phyloP scores from a whole-genome alignment of 2,113 vertebrate genomes.

The Sakesphorus luctuosus region DNA sequence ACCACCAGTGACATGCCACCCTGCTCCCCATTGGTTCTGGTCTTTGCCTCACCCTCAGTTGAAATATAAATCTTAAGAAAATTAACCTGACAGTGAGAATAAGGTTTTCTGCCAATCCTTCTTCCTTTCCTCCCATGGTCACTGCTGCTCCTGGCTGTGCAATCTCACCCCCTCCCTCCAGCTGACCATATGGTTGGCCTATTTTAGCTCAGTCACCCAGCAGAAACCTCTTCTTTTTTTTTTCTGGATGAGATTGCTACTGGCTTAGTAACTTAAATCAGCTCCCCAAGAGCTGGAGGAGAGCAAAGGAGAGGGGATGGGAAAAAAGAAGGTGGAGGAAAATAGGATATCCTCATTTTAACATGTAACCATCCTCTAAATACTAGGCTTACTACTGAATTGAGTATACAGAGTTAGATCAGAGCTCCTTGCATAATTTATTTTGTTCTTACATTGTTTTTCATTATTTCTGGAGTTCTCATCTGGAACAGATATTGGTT shows the following conservation, averaged over 20 bases:
- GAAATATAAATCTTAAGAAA: not conserved
- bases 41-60: not conserved
- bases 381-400: not conserved
- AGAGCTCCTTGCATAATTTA: not conserved
- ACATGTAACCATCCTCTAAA: not conserved
- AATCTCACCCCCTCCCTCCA: not conserved
- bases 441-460: not conserved
- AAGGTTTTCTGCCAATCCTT: not conserved
- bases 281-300: not conserved
- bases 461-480: slow-evolving; percentile 6
- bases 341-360: not conserved
- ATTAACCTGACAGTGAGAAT: not conserved
- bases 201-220: slow-evolving; percentile 23
- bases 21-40: not conserved
- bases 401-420: not conserved
- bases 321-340: not conserved
- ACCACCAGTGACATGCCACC: not conserved
- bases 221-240: not conserved
- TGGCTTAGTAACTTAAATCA: not conserved
- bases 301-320: not conserved
- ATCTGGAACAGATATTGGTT: not conserved
- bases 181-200: slow-evolving; percentile 25
- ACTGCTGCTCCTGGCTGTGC: not conserved
- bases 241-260: not conserved
- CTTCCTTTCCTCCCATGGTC: not conserved